Base-by-base conservation (phyloP, 2,888 invertebrate genomes). In the Rhagium mordax region DNA sequence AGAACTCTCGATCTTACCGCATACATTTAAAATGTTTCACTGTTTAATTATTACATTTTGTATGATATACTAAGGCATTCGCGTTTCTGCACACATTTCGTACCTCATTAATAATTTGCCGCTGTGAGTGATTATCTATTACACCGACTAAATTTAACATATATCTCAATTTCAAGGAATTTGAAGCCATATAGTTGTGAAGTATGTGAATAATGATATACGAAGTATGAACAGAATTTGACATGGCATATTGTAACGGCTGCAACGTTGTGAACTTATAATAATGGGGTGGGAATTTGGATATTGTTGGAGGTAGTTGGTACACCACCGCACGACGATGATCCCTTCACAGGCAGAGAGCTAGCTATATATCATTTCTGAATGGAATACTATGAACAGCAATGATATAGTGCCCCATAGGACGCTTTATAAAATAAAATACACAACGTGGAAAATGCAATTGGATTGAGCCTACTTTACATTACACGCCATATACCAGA, bases 331-430 rank as follows among this genome's bases (percentile, higher is more conserved):
- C 65, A 47, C 65, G 55, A 60, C 73, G 70, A 65, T 73, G 77
- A 79, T 77, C 76, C 74, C 71, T 59, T 69, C 72, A 70, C 65
- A 66, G 66, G 67, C 78, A 72, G 60, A 65, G 62, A 69, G 73
- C 73, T 77, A 74, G 74, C 79, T 65, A 82, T 84, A 84, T 83
- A 84, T 84, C 84, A 83, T 76, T 74, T 73, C 67, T 75, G 82
- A 83, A 83, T 81, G 79, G 81, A 83, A 83, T 83, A 81, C 83
- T 81, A 80, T 79, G 82, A 84, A 78, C 81, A 78, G 78, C 78
- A 77, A 80, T 84, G 84, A 84, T 84, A 81, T 81, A 84, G 79
- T 81, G 82, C 80, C 81, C 70, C 74, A 49, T 74, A 79, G 81
- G 78, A 78, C 76, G 81, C 79, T 80, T 79, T 78, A 78, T 78